Percentiles rank a stretch among this genome's conserved stretches.
These are phyloP conservation scores for Lamprotornis superbus DNA, from an alignment of 2,113 vertebrate genomes.

Conservation along the genomic window DNA sequence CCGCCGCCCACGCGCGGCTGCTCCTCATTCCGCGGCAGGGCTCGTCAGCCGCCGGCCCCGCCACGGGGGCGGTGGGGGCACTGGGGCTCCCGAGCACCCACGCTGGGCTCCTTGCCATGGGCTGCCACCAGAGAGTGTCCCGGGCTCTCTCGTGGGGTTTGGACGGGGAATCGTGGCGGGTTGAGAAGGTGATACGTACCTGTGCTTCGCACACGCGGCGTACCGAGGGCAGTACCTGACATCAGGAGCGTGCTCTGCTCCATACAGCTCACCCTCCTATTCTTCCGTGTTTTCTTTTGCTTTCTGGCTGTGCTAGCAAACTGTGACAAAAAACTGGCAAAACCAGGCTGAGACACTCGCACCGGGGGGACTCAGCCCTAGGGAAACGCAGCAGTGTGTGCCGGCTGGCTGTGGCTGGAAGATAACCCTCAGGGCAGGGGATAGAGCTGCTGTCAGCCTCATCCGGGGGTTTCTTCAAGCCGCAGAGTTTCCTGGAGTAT, in stretches of 20 bases:
- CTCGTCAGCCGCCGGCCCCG: conserved; percentile 59
- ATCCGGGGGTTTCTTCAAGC: background rate
- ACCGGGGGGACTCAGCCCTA: accelerated
- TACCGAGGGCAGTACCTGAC: background rate
- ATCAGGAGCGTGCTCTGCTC: background rate
- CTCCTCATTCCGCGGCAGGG: conserved; percentile 72
- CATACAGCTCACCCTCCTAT: background rate
- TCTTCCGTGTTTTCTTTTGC: background rate
- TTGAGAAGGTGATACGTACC: background rate
- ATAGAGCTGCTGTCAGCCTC: background rate
- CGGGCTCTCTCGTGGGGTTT: accelerated
- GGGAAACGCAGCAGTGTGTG: background rate
- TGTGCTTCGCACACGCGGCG: background rate
- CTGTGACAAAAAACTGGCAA: background rate
- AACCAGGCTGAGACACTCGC: accelerated
- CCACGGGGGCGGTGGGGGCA: background rate
- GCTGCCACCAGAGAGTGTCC: background rate
- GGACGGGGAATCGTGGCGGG: accelerated
- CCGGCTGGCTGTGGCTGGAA: background rate
- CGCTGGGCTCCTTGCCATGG: background rate
- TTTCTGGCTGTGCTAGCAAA: background rate
- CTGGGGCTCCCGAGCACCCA: background rate
- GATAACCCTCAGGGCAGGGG: background rate
- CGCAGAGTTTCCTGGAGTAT: background rate
- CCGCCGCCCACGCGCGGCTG: conserved; percentile 53